Evolutionary conservation across 2,797 vertebrate species (phyloP).

Genomic region (Pangasius djambal): DNA sequence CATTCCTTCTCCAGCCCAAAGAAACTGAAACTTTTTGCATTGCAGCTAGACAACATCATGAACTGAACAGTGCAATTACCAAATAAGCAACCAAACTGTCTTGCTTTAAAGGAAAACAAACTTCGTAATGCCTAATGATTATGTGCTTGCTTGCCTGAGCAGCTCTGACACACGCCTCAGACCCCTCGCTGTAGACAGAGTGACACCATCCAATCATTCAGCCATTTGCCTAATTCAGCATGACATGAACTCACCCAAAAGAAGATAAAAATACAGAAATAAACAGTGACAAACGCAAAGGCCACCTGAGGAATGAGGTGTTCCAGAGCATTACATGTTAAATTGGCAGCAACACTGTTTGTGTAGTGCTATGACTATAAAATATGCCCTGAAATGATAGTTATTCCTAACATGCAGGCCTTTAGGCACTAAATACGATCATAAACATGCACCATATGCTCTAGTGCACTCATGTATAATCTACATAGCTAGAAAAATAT

Average conservation of each 20-base stretch:
- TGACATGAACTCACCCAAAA: slow-evolving; percentile 57
- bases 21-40: background rate
- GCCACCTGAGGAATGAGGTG: slow-evolving; percentile 34
- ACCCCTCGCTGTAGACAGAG: slow-evolving; percentile 68
- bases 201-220: slow-evolving; percentile 67
- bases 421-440: slow-evolving; percentile 10
- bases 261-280: slow-evolving; percentile 57
- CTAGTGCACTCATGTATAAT: slow-evolving; percentile 8
- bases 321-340: slow-evolving; percentile 11
- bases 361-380: background rate
- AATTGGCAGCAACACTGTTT: background rate
- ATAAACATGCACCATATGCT: slow-evolving; percentile 28
- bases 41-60: background rate
- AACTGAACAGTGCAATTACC: background rate
- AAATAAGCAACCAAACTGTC: background rate
- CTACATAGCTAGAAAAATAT: slow-evolving; percentile 7
- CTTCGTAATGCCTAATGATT: slow-evolving; percentile 13
- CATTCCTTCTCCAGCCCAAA: background rate
- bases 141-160: slow-evolving; percentile 29
- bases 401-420: background rate
- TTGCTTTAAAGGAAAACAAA: slow-evolving; percentile 6
- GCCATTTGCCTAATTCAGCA: slow-evolving; percentile 66
- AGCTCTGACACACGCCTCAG: slow-evolving; percentile 52
- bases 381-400: slow-evolving; percentile 7
- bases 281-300: slow-evolving; percentile 38